A percentile compares a stretch with the other conserved stretches of the same genome.
These are phyloP conservation scores for Oithona nana DNA, from an alignment of 2,888 invertebrate species.

Conservation along the genomic window DNA sequence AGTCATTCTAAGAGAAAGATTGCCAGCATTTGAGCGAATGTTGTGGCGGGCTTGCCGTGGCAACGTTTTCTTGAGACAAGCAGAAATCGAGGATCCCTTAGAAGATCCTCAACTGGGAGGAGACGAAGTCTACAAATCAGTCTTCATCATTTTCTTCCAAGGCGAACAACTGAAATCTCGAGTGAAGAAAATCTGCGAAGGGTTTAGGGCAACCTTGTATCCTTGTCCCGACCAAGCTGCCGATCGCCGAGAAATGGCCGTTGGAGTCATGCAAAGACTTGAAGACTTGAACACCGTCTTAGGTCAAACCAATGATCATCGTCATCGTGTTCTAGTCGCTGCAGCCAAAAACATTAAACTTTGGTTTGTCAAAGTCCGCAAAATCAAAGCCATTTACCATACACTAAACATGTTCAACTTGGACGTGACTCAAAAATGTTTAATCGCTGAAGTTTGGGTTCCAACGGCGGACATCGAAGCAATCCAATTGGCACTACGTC, in stretches of 20 bases:
- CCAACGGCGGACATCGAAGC: slow-evolving; percentile 46
- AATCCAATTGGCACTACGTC: slow-evolving; percentile 55
- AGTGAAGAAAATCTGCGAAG: slow-evolving; percentile 25
- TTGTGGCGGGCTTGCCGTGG: slow-evolving; percentile 82
- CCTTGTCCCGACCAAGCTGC: slow-evolving; percentile 22
- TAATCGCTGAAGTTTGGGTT: slow-evolving; percentile 78
- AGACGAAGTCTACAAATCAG: slow-evolving; percentile 23
- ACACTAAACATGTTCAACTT: slow-evolving; percentile 78
- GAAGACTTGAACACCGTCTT: slow-evolving; percentile 32
- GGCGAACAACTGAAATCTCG: slow-evolving; percentile 24
- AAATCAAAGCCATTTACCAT: slow-evolving; percentile 85
- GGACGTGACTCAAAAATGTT: slow-evolving; percentile 71
- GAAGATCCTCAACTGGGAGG: slow-evolving; percentile 53
- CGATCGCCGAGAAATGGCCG: slow-evolving; percentile 22
- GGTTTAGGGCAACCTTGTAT: slow-evolving; percentile 22
- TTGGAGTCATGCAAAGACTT: slow-evolving; percentile 22
- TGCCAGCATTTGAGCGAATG: slow-evolving; percentile 77
- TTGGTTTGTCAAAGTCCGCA: slow-evolving; percentile 66
- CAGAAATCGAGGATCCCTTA: slow-evolving; percentile 59
- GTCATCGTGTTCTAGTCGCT: slow-evolving; percentile 58
- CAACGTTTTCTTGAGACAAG: slow-evolving; percentile 68
- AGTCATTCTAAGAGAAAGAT: slow-evolving; percentile 68
- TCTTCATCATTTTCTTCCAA: slow-evolving; percentile 26
- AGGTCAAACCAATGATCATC: slow-evolving; percentile 69
- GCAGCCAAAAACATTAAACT: slow-evolving; percentile 70